A percentile compares a stretch with the other conserved stretches of the same genome.
Conservation (phyloP, 2,797 vertebrate genomes). For the Kryptolebias ocellatus region DNA sequence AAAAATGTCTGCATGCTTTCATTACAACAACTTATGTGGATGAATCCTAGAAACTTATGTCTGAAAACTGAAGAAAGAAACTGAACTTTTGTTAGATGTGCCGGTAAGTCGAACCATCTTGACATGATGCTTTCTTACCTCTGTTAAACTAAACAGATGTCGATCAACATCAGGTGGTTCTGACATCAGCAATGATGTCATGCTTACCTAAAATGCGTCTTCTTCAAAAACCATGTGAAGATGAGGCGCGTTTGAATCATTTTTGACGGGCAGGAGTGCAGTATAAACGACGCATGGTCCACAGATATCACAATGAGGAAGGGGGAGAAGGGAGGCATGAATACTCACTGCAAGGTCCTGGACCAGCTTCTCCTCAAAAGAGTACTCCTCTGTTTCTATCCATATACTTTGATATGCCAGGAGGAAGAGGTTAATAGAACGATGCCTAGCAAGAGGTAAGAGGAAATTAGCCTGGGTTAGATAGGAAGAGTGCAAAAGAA, state of each 20-base stretch:
- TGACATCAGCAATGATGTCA: constrained; percentile 79
- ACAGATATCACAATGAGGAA: constrained; percentile 18
- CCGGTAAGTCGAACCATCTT: constrained; percentile 51
- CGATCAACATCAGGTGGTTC: constrained; percentile 41
- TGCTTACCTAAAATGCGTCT: constrained; percentile 54
- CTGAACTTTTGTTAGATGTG: constrained; percentile 54
- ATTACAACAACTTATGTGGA: constrained; percentile 3
- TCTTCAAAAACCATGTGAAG: constrained; percentile 20
- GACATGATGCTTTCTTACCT: constrained; percentile 50
- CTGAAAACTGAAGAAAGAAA: constrained; percentile 56
- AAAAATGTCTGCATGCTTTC: too few relatives aligned
- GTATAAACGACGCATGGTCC: constrained; percentile 11
- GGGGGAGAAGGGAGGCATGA: constrained; percentile 21
- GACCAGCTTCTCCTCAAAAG: constrained; percentile 99
- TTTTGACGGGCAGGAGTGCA: constrained; percentile 27
- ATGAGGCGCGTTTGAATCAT: background rate
- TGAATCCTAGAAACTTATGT: constrained; percentile 26
- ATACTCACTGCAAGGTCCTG: constrained; percentile 99
- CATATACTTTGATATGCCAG: constrained; percentile 99
- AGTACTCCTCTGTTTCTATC: constrained; percentile 99
- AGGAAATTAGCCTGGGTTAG: constrained; percentile 89
- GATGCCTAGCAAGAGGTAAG: constrained; percentile 92
- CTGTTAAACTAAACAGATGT: constrained; percentile 26
- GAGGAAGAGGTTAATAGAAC: constrained; percentile 99
- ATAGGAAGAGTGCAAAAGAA: constrained; percentile 73